Evolutionary conservation across 2,113 vertebrate species (phyloP).

Genomic region (Hystrix brachyura): DNA sequence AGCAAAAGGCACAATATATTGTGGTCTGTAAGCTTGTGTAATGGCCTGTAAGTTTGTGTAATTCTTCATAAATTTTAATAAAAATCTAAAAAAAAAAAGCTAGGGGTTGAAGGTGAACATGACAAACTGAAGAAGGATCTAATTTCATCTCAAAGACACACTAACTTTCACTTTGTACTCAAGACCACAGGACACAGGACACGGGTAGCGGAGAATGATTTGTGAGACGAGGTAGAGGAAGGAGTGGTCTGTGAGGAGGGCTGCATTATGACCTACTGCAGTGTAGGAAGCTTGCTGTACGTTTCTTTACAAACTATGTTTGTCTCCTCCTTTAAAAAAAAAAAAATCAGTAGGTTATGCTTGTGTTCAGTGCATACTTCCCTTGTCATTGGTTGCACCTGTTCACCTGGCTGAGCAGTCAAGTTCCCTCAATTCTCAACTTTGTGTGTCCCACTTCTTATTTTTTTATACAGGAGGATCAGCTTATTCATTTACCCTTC

Average conservation of each 20-base stretch:
- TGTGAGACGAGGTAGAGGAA: neutral
- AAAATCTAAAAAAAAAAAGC: neutral
- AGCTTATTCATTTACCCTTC: neutral
- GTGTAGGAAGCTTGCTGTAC: neutral
- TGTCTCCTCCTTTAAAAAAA: too few relatives aligned
- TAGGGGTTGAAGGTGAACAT: neutral
- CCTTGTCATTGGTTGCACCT: neutral
- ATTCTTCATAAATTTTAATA: too few relatives aligned
- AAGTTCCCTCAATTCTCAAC: neutral
- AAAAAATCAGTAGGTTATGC: neutral
- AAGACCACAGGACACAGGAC: neutral
- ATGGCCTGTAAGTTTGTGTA: too few relatives aligned
- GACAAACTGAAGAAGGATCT: neutral
- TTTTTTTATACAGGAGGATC: neutral
- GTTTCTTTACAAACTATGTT: too few relatives aligned
- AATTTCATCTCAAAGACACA: neutral
- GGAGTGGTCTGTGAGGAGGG: too few relatives aligned
- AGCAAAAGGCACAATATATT: too few relatives aligned
- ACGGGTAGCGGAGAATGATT: neutral
- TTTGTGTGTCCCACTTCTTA: neutral
- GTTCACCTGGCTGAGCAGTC: neutral
- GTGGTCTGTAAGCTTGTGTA: too few relatives aligned
- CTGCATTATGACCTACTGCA: neutral
- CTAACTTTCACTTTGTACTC: neutral
- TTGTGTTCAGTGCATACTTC: neutral